A percentile compares a stretch with the other conserved stretches of the same genome.
These are phyloP conservation scores for Pantherophis alleghaniensis DNA, from an alignment of 2,797 vertebrate species.

Conservation along the genomic window DNA sequence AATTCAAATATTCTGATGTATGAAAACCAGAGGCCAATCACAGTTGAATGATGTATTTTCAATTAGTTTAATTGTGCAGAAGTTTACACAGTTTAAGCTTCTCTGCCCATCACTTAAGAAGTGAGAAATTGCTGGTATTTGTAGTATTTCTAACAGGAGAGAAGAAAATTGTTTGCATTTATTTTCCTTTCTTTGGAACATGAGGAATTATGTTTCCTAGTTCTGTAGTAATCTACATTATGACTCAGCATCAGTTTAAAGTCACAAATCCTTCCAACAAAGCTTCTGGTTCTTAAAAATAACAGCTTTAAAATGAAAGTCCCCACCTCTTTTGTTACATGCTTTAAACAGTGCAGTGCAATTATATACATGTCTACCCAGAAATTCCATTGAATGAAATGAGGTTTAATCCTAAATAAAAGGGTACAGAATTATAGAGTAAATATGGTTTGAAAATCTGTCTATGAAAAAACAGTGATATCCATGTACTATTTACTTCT, in stretches of 20 bases:
- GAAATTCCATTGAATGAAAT: background rate
- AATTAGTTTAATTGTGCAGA: background rate
- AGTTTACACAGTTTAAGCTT: background rate
- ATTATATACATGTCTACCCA: background rate
- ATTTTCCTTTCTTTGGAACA: background rate
- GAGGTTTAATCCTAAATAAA: background rate
- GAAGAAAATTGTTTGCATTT: background rate
- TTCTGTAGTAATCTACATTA: background rate
- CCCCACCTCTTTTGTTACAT: background rate
- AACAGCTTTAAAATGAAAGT: background rate
- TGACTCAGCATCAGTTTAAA: background rate
- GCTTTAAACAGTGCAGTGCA: background rate
- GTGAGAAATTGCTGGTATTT: background rate
- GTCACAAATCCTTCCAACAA: background rate
- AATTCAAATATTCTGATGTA: background rate
- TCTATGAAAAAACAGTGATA: background rate
- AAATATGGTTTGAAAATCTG: background rate
- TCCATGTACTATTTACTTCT: background rate
- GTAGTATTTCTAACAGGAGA: background rate
- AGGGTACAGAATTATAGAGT: background rate
- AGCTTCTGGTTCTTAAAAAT: background rate
- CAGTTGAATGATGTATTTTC: too few species aligned
- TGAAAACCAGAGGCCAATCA: background rate
- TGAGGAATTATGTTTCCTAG: background rate
- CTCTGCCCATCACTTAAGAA: background rate